phyloP scores from a whole-genome alignment of 2,797 vertebrate species.

The Leptoclinus maculatus region DNA sequence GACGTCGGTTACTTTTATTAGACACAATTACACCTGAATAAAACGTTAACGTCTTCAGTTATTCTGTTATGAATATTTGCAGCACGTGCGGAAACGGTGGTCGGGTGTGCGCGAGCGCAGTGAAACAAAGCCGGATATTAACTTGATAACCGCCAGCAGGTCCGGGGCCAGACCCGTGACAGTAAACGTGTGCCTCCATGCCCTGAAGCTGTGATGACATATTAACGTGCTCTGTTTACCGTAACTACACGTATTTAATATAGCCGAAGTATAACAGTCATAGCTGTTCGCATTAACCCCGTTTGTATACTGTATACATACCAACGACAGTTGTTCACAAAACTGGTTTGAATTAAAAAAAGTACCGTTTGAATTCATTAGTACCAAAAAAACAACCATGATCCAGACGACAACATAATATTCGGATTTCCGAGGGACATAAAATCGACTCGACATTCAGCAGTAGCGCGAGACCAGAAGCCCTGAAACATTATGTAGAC shows the following conservation, averaged over 20 bases:
- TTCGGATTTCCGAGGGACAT: no score
- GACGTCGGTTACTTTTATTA: neutral
- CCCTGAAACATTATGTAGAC: neutral
- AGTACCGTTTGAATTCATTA: neutral
- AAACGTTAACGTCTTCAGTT: neutral
- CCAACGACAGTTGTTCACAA: neutral
- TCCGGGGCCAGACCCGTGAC: neutral
- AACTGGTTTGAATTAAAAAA: neutral
- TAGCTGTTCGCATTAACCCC: neutral
- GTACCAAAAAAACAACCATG: neutral
- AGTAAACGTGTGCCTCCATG: neutral
- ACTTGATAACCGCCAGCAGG: neutral
- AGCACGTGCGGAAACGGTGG: neutral
- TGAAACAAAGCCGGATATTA: constrained; percentile 1
- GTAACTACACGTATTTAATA: no score
- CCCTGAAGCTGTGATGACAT: neutral
- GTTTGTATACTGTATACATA: neutral
- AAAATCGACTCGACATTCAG: no score
- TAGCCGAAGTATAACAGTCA: neutral
- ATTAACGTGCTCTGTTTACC: neutral
- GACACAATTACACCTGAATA: neutral
- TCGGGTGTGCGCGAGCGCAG: neutral
- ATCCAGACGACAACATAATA: neutral
- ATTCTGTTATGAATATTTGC: neutral
- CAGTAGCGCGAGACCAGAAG: neutral